Percentiles rank a stretch among this genome's conserved stretches.
phyloP scores from a whole-genome alignment of 2,888 invertebrate species.

The Kuschelorhynchus macadamiae region DNA sequence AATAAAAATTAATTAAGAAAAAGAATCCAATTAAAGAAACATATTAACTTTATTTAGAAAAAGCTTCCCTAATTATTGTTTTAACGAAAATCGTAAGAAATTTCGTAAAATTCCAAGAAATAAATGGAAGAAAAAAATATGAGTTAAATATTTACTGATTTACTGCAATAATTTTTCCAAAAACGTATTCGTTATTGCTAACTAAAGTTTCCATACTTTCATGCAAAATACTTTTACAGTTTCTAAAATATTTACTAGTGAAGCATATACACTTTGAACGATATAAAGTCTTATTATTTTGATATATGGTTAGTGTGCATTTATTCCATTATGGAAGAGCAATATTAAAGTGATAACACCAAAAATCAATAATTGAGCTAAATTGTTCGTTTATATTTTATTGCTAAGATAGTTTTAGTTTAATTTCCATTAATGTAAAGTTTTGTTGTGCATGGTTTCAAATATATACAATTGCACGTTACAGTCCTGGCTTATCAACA shows the following conservation, averaged over 20 bases:
- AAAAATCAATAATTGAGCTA: constrained; percentile 11
- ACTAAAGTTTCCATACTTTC: background rate
- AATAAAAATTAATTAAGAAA: too few relatives aligned
- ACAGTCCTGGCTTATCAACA: constrained; percentile 62
- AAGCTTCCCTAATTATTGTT: too few relatives aligned
- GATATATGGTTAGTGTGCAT: background rate
- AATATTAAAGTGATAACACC: constrained; percentile 6
- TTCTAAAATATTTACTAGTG: background rate
- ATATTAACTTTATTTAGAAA: too few relatives aligned
- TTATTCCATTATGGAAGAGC: background rate
- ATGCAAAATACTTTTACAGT: background rate
- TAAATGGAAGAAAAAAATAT: too few relatives aligned
- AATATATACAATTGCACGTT: constrained; percentile 65
- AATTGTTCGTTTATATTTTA: constrained; percentile 20
- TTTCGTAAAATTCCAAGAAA: too few relatives aligned
- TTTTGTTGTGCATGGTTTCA: constrained; percentile 23
- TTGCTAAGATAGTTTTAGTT: constrained; percentile 11
- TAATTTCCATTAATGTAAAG: background rate
- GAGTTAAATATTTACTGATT: too few relatives aligned
- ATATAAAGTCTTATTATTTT: background rate
- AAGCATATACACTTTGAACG: background rate
- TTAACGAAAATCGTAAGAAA: too few relatives aligned
- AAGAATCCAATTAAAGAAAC: too few relatives aligned
- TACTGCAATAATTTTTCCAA: too few relatives aligned
- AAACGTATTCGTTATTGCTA: too few relatives aligned